A percentile compares a stretch with the other conserved stretches of the same genome.
Conservation (phyloP, 1,140 invertebrate genomes). For the Lanistes nyassanus region DNA sequence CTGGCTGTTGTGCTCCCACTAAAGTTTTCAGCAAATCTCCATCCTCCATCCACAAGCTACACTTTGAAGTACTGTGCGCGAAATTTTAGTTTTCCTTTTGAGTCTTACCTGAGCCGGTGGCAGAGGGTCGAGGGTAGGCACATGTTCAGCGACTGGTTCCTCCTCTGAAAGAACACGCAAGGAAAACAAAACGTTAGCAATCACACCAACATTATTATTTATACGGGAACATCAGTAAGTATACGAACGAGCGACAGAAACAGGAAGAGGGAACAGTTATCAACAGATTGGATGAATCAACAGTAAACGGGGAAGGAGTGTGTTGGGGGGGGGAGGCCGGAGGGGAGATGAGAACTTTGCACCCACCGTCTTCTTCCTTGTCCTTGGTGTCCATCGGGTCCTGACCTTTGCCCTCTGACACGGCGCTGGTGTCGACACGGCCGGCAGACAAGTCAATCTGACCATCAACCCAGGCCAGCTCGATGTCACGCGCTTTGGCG, state of each 20-base stretch:
- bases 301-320: too few species aligned
- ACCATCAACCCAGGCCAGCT: slow-evolving; percentile 92
- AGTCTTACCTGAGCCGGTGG: slow-evolving; percentile 52
- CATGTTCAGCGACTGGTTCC: slow-evolving; percentile 52
- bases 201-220: too few species aligned
- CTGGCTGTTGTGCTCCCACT: too few species aligned
- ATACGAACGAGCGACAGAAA: too few species aligned
- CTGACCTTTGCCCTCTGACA: slow-evolving; percentile 32
- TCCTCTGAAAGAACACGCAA: slow-evolving; percentile 16
- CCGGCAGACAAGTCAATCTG: slow-evolving; percentile 49
- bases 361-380: neutral
- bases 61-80: too few species aligned
- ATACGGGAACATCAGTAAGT: too few species aligned
- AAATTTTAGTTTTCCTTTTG: too few species aligned
- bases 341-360: neutral
- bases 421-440: slow-evolving; percentile 51
- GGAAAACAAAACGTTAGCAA: too few species aligned
- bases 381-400: neutral
- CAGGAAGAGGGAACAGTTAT: too few species aligned
- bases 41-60: neutral
- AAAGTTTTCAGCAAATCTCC: too few species aligned
- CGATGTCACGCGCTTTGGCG: slow-evolving; percentile 75
- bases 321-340: neutral
- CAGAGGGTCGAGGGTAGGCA: slow-evolving; percentile 80
- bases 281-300: too few species aligned